Evolutionary conservation across 2,113 vertebrate genomes (phyloP).

Genomic region (Phalacrocorax pelagicus): DNA sequence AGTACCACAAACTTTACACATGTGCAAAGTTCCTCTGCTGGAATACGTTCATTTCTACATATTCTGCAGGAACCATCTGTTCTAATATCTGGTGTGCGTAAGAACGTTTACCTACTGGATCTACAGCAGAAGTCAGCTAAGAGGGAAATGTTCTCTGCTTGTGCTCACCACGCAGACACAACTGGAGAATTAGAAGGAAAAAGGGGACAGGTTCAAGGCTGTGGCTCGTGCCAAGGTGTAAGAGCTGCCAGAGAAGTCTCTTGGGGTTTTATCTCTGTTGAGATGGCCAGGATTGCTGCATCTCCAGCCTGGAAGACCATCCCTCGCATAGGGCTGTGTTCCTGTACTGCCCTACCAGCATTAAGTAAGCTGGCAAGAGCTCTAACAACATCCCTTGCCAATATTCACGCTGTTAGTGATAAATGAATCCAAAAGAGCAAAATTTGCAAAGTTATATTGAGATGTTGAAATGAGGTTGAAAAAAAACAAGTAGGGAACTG

Average conservation of each 20-base stretch:
- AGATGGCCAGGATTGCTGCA: background rate
- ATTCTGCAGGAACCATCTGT: background rate
- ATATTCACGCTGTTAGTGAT: background rate
- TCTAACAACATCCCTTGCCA: background rate
- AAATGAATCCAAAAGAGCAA: background rate
- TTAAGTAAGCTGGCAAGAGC: background rate
- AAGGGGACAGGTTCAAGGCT: background rate
- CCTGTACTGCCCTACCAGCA: background rate
- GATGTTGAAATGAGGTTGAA: background rate
- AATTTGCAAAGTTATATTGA: background rate
- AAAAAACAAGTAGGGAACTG: background rate
- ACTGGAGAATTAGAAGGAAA: background rate
- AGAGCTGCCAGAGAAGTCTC: background rate
- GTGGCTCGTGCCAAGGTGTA: background rate
- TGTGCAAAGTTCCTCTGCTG: background rate
- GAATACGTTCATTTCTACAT: background rate
- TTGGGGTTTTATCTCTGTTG: background rate
- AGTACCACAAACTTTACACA: accelerated
- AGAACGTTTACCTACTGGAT: background rate
- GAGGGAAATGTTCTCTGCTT: background rate
- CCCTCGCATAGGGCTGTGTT: background rate
- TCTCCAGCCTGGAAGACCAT: background rate
- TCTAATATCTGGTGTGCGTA: background rate
- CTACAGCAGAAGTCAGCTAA: background rate
- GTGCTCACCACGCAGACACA: background rate